These are phyloP conservation scores for Eledone cirrhosa DNA, from an alignment of 2,888 invertebrate genomes.

Conservation along the genomic window DNA sequence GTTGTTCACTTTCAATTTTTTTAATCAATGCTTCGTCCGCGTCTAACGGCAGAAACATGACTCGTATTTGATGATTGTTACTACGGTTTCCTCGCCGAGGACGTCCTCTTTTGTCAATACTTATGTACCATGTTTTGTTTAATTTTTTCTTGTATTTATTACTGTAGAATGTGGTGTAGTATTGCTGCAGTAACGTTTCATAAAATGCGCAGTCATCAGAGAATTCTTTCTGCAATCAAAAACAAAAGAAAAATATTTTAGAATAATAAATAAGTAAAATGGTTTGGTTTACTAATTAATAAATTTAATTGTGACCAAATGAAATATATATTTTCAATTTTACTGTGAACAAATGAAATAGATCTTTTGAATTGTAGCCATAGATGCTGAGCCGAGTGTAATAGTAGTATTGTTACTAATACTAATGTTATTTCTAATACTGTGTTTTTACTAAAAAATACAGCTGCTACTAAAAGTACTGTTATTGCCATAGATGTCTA, in stretches of 20 bases:
- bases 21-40: background rate
- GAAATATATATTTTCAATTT: no score
- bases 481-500: no score
- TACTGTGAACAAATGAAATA: no score
- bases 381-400: no score
- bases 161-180: constrained; percentile 21
- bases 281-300: no score
- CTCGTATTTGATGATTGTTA: constrained; percentile 7
- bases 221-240: background rate
- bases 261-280: no score
- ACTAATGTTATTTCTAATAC: no score
- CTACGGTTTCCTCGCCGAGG: background rate
- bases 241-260: background rate
- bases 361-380: no score
- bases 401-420: no score
- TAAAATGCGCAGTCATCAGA: constrained; percentile 16
- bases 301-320: no score
- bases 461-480: no score
- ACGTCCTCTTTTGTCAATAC: constrained; percentile 4
- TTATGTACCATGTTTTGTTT: constrained; percentile 21
- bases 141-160: constrained; percentile 20
- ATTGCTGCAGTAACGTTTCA: background rate
- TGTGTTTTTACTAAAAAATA: no score
- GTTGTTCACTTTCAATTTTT: constrained; percentile 1
- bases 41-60: constrained; percentile 8